A percentile compares a stretch with the other conserved stretches of the same genome.
Conservation (phyloP, 2,797 vertebrate species). For the Rhinella marina region DNA sequence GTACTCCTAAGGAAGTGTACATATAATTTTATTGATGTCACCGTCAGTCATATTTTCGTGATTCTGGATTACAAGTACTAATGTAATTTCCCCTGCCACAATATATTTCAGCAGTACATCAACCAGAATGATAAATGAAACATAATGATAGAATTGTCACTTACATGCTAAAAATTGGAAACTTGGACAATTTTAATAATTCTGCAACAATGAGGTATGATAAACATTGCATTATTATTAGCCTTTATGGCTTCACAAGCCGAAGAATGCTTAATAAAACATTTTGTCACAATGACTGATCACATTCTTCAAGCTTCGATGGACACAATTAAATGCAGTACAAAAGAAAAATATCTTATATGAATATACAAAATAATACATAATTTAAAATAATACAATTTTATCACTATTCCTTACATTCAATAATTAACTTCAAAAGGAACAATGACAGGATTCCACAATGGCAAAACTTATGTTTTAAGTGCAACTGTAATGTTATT, state of each 20-base stretch:
- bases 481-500: no score
- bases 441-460: not conserved
- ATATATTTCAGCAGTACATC: not conserved
- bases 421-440: not conserved
- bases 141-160: conserved; percentile 3
- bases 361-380: not conserved
- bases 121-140: conserved; percentile 1
- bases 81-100: not conserved
- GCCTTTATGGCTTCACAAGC: conserved; percentile 6
- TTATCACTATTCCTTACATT: not conserved
- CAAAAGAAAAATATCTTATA: not conserved
- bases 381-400: not conserved
- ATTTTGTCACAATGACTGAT: conserved; percentile 45
- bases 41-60: not conserved
- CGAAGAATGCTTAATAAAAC: conserved; percentile 29
- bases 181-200: conserved; percentile 13
- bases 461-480: not conserved
- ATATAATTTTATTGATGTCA: no score
- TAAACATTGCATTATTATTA: conserved; percentile 24
- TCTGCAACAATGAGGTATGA: not conserved
- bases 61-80: not conserved
- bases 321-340: not conserved
- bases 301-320: conserved; percentile 2
- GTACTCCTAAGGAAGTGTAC: no score
- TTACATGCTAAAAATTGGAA: conserved; percentile 26